Conservation (phyloP, 2,888 invertebrate genomes). For the Nomada ruficornis region DNA sequence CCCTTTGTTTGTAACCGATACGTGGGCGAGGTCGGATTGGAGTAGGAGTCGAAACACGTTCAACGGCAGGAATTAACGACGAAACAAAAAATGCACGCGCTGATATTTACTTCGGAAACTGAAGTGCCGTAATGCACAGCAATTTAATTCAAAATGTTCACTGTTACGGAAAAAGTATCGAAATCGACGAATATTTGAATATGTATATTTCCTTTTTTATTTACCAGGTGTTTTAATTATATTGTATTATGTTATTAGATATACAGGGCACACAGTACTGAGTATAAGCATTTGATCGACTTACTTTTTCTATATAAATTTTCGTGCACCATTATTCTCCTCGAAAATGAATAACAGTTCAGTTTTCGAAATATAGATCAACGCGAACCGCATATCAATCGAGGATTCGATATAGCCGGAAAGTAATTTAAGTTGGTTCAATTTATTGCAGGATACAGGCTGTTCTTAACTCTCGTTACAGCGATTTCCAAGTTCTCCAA, state of each 20-base stretch:
- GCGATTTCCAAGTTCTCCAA: conserved; percentile 36
- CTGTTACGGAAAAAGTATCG: neutral
- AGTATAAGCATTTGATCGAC: too few relatives aligned
- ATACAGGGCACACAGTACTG: neutral
- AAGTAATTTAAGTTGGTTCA: conserved; percentile 58
- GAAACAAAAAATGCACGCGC: conserved; percentile 24
- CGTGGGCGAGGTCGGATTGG: neutral
- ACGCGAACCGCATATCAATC: conserved; percentile 21
- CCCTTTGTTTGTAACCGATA: conserved; percentile 19
- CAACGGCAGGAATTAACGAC: conserved; percentile 19
- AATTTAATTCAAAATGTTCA: conserved; percentile 19
- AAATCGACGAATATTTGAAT: neutral
- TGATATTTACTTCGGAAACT: conserved; percentile 5
- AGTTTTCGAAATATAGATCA: conserved; percentile 3
- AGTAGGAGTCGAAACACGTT: neutral
- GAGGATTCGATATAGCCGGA: conserved; percentile 26
- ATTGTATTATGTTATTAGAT: neutral
- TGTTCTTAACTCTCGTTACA: conserved; percentile 50
- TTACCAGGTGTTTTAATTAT: neutral
- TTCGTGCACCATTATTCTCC: too few relatives aligned
- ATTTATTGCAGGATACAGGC: conserved; percentile 39
- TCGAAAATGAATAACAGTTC: too few relatives aligned
- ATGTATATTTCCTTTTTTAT: neutral
- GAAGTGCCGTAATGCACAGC: neutral
- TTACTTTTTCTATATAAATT: too few relatives aligned